A percentile compares a stretch with the other conserved stretches of the same genome.
Conservation (phyloP, 2,113 vertebrate species). For the Cnemophilus loriae region DNA sequence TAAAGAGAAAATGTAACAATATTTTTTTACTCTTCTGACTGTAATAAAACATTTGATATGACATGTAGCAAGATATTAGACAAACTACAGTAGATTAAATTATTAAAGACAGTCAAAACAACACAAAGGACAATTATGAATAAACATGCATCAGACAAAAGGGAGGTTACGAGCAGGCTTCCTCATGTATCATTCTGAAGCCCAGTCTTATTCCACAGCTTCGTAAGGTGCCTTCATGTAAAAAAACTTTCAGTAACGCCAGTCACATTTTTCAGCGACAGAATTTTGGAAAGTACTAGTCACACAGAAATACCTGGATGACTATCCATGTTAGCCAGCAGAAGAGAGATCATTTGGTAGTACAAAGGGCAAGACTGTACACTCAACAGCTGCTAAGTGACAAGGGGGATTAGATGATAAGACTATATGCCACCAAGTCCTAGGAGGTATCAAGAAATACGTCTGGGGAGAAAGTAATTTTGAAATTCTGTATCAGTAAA, state of each 20-base stretch:
- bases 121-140: background rate
- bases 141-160: background rate
- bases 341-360: background rate
- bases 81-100: background rate
- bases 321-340: background rate
- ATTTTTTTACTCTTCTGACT: background rate
- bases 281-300: background rate
- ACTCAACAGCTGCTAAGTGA: background rate
- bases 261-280: background rate
- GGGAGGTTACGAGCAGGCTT: background rate
- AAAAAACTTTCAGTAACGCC: background rate
- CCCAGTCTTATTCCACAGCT: background rate
- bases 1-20: background rate
- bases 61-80: background rate
- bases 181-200: background rate
- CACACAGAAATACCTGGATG: background rate
- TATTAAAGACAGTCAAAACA: background rate
- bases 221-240: accelerated
- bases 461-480: background rate
- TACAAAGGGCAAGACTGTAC: background rate
- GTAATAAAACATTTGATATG: background rate
- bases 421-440: background rate
- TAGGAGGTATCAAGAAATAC: background rate
- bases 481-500: background rate
- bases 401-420: background rate